Evolutionary conservation across 2,797 vertebrate genomes (phyloP), one percentile per base, ranked within the genome.

Genomic region (Parambassis ranga): DNA sequence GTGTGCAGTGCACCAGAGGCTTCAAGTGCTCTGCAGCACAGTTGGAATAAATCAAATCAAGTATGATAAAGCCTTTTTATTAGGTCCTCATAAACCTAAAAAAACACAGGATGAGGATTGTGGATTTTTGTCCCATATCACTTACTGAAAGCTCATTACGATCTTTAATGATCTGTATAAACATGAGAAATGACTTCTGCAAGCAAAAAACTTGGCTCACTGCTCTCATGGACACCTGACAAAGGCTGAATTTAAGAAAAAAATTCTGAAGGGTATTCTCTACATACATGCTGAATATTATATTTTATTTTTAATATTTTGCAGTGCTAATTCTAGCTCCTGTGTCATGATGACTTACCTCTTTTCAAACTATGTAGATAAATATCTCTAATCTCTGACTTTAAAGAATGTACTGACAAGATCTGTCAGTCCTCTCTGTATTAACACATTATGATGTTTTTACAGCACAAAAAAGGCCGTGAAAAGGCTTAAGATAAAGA

Each of bases 251-350:
- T 46, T 3, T 30, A 28, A 51, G 20, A 46, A 46, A 46, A 46
- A 30, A 46, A 46, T 46, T 30, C 15, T 10, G 41, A 57, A 44
- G 13, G 46, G 46, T 46, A 46, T 30, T 46, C 43, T 46, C 43
- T 27, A n/a, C n/a, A n/a, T n/a, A n/a, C n/a, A n/a, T n/a, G n/a
- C n/a, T n/a, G n/a, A n/a, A n/a, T n/a, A n/a, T n/a, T n/a, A n/a
- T n/a, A n/a, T n/a, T n/a, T n/a, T n/a, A n/a, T n/a, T n/a, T n/a
- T n/a, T n/a, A n/a, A n/a, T n/a, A n/a, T n/a, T n/a, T n/a, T n/a
- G n/a, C n/a, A n/a, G n/a, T n/a, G n/a, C n/a, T n/a, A n/a, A n/a
- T n/a, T n/a, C n/a, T n/a, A n/a, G n/a, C n/a, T n/a, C n/a, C n/a
- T n/a, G n/a, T n/a, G n/a, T n/a, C n/a, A n/a, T n/a, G n/a, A n/a